Evolutionary conservation across 1,140 invertebrate species (phyloP), one percentile per base, ranked within the genome.

Genomic region (Hycleus cichorii): DNA sequence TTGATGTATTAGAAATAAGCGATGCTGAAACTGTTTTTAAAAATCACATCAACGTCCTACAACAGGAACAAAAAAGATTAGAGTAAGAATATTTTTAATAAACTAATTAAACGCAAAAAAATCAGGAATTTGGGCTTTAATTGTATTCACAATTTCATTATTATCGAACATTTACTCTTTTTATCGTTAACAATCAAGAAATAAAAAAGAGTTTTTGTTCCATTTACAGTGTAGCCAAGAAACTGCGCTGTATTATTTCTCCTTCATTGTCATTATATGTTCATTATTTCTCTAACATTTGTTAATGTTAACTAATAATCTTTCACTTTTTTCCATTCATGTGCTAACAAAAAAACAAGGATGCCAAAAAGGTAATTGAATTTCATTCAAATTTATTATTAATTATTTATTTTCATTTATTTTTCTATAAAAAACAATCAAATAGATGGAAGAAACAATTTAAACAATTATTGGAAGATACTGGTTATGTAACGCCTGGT

Each of bases 1-100:
- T 90, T 70, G 91, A 95, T 72, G 87, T 97, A 48, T 77, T 97
- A 8, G 89, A 93, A 65, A 91, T 90, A 3, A 83, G 86, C 45
- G 93, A 97, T 72, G 93, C 93, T 9, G 92, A 95, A 74, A 87
- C 85, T 1, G 89, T 93, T 6, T 97, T 93, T 74, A 89, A 89
- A 71, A 94, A 91, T 69, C 93, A 93, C 75, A 82, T 95, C 25
- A 92, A 93, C 72, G 85, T 89, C 48, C 80, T 96, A 26, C 91
- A 96, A 70, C 89, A 91, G 70, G 91, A 95, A 72, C 88, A 93
- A 68, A 87, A 90, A 70, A 87, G 90, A 76, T 81, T 89, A 69
- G 92, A 95, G 91, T 95, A 78, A 84, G 89, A 18, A 18, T 18
- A 18, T 2, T 18, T 1, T 18, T 18, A 18, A 18, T 18, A 18